Percentiles rank a stretch among this genome's conserved stretches.
These are phyloP conservation scores for Urocyon cinereoargenteus DNA, from an alignment of 2,797 vertebrate genomes.

Conservation along the genomic window DNA sequence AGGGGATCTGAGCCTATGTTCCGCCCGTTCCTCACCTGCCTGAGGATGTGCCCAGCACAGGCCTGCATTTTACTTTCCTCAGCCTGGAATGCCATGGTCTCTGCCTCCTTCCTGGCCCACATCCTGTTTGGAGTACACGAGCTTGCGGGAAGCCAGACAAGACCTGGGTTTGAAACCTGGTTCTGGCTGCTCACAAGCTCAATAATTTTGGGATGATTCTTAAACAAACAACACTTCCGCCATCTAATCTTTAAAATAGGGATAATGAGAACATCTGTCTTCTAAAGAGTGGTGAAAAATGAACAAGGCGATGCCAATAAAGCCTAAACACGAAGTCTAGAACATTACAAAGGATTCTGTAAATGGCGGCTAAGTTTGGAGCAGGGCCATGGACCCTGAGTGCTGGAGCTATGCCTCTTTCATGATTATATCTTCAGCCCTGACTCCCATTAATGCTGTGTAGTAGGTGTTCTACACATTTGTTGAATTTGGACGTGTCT, in stretches of 20 bases:
- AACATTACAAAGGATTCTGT: not conserved
- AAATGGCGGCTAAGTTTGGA: conserved; percentile 3
- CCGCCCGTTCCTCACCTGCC: not conserved
- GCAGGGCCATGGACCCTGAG: not conserved
- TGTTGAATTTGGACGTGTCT: conserved; percentile 50
- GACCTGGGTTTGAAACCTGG: not conserved
- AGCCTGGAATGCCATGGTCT: rapidly evolving
- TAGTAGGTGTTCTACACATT: not conserved
- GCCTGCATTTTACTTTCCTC: not conserved
- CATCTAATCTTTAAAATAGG: not conserved
- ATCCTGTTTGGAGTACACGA: not conserved
- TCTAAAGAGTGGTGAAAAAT: not conserved
- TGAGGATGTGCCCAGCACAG: rapidly evolving
- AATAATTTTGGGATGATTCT: not conserved
- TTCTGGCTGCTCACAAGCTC: not conserved
- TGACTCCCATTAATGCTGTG: not conserved
- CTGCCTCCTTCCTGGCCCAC: not conserved
- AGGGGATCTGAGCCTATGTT: not conserved
- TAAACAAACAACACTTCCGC: not conserved
- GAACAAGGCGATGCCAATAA: not conserved
- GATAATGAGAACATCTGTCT: not conserved
- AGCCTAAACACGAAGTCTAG: not conserved
- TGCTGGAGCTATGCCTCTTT: not conserved
- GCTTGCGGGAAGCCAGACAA: not conserved
- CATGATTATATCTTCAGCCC: conserved; percentile 24